A percentile compares a stretch with the other conserved stretches of the same genome.
Conservation (phyloP, 2,113 vertebrate genomes). For the Pavo muticus region DNA sequence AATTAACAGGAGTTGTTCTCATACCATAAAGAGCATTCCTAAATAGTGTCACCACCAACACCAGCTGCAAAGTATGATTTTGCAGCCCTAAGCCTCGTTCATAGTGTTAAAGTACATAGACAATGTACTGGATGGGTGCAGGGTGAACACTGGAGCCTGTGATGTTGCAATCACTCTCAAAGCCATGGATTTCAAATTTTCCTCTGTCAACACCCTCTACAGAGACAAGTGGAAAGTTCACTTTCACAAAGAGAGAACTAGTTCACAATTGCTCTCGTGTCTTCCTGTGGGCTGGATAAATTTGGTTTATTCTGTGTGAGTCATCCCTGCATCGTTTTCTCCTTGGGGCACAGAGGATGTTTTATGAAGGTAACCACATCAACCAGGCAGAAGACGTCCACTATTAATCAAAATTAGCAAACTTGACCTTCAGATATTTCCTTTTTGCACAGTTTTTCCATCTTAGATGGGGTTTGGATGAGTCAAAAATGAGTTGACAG, state of each 20-base stretch:
- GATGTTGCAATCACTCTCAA: background rate
- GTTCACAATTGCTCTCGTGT: background rate
- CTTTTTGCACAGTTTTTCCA: background rate
- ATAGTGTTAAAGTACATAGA: background rate
- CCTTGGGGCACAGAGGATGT: rapidly evolving
- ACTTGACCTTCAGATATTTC: background rate
- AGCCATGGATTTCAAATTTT: background rate
- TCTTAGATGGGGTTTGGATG: background rate
- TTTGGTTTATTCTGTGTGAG: background rate
- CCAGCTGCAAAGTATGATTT: background rate
- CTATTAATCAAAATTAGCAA: background rate
- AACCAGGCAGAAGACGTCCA: background rate
- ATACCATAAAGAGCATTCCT: background rate
- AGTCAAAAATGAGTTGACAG: background rate
- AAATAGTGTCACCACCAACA: background rate
- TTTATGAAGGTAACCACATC: background rate
- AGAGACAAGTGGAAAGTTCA: background rate
- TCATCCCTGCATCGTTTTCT: background rate
- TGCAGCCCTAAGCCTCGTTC: too few species aligned
- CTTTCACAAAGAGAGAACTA: background rate
- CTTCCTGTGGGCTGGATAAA: background rate
- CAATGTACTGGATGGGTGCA: background rate
- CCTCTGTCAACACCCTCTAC: background rate
- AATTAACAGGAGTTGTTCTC: background rate
- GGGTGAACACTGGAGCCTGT: background rate